These are phyloP conservation scores for Platalea minor DNA, from an alignment of 2,797 vertebrate genomes.

Conservation along the genomic window DNA sequence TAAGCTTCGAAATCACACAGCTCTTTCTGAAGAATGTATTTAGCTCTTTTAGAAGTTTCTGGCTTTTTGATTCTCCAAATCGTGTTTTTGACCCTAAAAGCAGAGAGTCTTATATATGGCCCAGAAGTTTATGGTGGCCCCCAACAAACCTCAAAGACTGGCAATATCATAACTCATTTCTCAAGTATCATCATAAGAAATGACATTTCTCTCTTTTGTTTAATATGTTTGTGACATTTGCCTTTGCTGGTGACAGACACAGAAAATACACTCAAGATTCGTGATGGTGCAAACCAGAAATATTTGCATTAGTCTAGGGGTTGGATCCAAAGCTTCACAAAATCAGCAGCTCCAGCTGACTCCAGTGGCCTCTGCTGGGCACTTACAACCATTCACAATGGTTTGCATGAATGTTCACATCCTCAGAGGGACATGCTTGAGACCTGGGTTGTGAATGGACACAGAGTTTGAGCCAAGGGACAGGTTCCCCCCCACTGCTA, in stretches of 20 bases:
- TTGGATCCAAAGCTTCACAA: not conserved
- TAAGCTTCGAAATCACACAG: not conserved
- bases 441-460: not conserved
- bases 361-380: not conserved
- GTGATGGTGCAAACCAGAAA: not conserved
- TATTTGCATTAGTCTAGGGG: not conserved
- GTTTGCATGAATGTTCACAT: not conserved
- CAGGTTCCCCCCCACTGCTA: accelerated
- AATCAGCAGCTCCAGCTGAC: not conserved
- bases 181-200: not conserved
- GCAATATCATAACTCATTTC: not conserved
- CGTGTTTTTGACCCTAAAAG: not conserved
- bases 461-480: not conserved
- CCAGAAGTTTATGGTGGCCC: not conserved
- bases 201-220: not conserved
- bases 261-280: not conserved
- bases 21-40: not conserved
- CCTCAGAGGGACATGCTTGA: not conserved
- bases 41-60: not conserved
- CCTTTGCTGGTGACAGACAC: not conserved
- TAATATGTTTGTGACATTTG: not conserved
- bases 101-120: not conserved
- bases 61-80: not conserved
- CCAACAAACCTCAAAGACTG: not conserved
- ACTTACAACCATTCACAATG: not conserved